A percentile compares a stretch with the other conserved stretches of the same genome.
Evolutionary conservation across 2,888 invertebrate genomes (phyloP).

Genomic region (Acronicta alni): DNA sequence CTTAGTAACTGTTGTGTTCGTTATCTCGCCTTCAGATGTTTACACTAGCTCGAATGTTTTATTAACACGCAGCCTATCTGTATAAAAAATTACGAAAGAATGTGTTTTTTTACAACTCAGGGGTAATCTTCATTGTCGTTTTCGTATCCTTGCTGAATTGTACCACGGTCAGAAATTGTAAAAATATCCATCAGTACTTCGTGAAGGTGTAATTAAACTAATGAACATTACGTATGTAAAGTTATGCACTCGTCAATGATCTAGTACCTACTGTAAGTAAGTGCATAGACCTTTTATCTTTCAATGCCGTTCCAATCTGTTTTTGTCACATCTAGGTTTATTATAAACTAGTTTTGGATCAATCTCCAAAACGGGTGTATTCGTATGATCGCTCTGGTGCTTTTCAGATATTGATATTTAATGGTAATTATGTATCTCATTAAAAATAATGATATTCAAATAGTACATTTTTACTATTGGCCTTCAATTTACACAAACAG

Average conservation of each 20-base stretch:
- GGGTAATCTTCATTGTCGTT: constrained; percentile 63
- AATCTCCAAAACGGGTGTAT: too few relatives aligned
- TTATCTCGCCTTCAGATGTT: constrained; percentile 75
- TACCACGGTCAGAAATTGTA: constrained; percentile 28
- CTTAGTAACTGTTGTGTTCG: constrained; percentile 50
- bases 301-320: constrained; percentile 59
- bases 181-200: constrained; percentile 18
- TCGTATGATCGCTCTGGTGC: too few relatives aligned
- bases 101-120: constrained; percentile 64
- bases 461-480: too few relatives aligned
- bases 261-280: constrained; percentile 51
- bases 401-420: too few relatives aligned
- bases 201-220: constrained; percentile 25
- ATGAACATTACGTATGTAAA: constrained; percentile 40
- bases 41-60: constrained; percentile 71
- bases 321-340: constrained; percentile 37
- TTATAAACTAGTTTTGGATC: constrained; percentile 14
- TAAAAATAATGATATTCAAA: too few relatives aligned
- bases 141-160: constrained; percentile 46
- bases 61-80: constrained; percentile 69
- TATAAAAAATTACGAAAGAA: constrained; percentile 68
- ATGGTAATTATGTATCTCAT: too few relatives aligned
- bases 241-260: constrained; percentile 40
- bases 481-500: too few relatives aligned
- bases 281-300: constrained; percentile 64